Percentiles rank a stretch among this genome's conserved stretches.
Conservation (phyloP, 1,140 invertebrate genomes). For the Neodiprion virginianus region DNA sequence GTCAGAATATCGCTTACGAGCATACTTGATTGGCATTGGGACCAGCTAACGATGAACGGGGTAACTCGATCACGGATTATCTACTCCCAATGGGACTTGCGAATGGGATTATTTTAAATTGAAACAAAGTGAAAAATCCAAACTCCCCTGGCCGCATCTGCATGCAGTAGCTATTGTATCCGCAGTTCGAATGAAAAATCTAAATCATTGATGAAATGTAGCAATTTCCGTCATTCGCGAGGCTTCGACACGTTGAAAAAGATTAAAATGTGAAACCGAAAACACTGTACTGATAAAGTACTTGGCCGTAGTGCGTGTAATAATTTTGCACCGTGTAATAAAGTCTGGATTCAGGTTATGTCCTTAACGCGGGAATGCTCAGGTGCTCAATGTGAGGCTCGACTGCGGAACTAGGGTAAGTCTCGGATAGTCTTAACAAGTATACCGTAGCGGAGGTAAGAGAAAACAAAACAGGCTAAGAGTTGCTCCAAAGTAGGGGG, state of each 20-base stretch:
- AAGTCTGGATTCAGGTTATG: neutral
- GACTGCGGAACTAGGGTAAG: neutral
- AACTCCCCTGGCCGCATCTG: neutral
- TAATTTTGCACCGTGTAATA: neutral
- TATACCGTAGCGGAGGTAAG: conserved; percentile 7
- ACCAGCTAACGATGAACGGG: neutral
- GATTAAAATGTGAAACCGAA: too few species aligned
- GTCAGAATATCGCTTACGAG: too few species aligned
- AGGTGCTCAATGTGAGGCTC: conserved; percentile 1
- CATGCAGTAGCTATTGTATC: too few species aligned
- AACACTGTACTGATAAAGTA: neutral
- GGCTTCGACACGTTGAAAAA: too few species aligned
- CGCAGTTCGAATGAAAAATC: too few species aligned
- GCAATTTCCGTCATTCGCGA: too few species aligned
- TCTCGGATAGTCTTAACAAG: neutral
- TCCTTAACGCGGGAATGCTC: neutral
- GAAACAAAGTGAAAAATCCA: neutral
- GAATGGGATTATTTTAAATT: neutral
- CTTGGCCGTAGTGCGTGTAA: neutral
- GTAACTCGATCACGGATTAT: neutral
- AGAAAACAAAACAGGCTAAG: conserved; percentile 7
- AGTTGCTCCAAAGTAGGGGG: neutral
- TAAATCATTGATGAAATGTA: too few species aligned
- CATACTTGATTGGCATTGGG: neutral
- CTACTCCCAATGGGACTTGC: neutral